Evolutionary conservation across 2,888 invertebrate species (phyloP), one percentile per base, ranked within the genome.

Genomic region (Aplocera efformata): DNA sequence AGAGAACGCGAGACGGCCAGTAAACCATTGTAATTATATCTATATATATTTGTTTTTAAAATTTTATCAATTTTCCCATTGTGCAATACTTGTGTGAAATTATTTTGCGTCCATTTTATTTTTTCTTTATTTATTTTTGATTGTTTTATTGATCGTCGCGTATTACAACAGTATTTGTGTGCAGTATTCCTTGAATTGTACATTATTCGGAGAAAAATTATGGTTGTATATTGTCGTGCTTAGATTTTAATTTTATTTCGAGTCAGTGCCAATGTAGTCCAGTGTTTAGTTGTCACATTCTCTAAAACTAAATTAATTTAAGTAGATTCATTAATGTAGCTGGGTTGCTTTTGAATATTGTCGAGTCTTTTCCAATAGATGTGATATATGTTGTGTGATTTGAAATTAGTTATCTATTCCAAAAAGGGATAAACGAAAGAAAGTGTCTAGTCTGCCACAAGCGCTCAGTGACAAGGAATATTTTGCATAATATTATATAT

Each of bases 51-150:
- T 45, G 47, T 41, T 48, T 54, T 50, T 55, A 36, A 53, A 48
- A 48, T 57, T 54, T 56, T 56, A 60, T 64, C 56, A 63, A 65
- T 67, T 64, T 67, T 64, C 61, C 63, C 56, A 68, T n/a, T 73
- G 86, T 88, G 86, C 86, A 86, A 86, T 86, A 88, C n/a, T n/a
- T n/a, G n/a, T 69, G 60, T 72, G 76, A 73, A 85, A 85, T 79
- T 77, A 65, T 72, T 82, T 86, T 86, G 81, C 86, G 86, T 86
- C 86, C 86, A 84, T 79, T 71, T 71, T 74, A 63, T 60, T 62
- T 68, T 63, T 70, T 44, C 44, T 55, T 48, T 46, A n/a, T n/a
- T n/a, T n/a, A n/a, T n/a, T 53, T 53, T 45, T 62, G 67, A 64
- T 67, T 66, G 67, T 67, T 63, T 47, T 54, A 53, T 53, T 59